A percentile compares a stretch with the other conserved stretches of the same genome.
Evolutionary conservation across 2,888 invertebrate genomes (phyloP).

Genomic region (Lobophora halterata): DNA sequence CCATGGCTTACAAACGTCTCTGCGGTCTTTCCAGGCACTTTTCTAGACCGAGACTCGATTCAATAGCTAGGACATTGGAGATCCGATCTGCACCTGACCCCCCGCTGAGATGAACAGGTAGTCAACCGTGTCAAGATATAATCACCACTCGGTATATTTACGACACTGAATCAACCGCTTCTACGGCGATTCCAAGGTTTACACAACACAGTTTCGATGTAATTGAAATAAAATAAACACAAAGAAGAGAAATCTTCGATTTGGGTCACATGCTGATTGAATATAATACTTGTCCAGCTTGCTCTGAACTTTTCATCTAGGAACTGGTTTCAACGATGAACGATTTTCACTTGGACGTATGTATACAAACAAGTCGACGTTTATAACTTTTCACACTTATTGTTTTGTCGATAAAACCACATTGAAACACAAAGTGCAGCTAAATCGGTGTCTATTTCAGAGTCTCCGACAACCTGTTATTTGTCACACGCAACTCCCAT

Average conservation of each 20-base stretch:
- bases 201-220: slow-evolving; percentile 22
- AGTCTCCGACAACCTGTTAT: slow-evolving; percentile 78
- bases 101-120: slow-evolving; percentile 61
- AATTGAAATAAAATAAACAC: slow-evolving; percentile 40
- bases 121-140: slow-evolving; percentile 66
- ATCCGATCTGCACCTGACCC: slow-evolving; percentile 55
- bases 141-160: slow-evolving; percentile 37
- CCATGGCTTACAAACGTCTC: slow-evolving; percentile 17
- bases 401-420: slow-evolving; percentile 54
- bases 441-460: slow-evolving; percentile 61
- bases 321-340: slow-evolving; percentile 29
- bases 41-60: slow-evolving; percentile 18
- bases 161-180: slow-evolving; percentile 13
- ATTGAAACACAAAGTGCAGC: slow-evolving; percentile 61
- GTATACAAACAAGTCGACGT: slow-evolving; percentile 12
- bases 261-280: slow-evolving; percentile 80
- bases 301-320: slow-evolving; percentile 34
- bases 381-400: slow-evolving; percentile 30
- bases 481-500: slow-evolving; percentile 70
- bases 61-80: slow-evolving; percentile 29
- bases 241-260: slow-evolving; percentile 77
- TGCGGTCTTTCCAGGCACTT: slow-evolving; percentile 6
- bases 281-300: slow-evolving; percentile 53
- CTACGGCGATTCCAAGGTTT: slow-evolving; percentile 12
- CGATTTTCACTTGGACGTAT: slow-evolving; percentile 14